phyloP scores from a whole-genome alignment of 1,140 invertebrate genomes.

The Hyposmocoma kahamanoa region DNA sequence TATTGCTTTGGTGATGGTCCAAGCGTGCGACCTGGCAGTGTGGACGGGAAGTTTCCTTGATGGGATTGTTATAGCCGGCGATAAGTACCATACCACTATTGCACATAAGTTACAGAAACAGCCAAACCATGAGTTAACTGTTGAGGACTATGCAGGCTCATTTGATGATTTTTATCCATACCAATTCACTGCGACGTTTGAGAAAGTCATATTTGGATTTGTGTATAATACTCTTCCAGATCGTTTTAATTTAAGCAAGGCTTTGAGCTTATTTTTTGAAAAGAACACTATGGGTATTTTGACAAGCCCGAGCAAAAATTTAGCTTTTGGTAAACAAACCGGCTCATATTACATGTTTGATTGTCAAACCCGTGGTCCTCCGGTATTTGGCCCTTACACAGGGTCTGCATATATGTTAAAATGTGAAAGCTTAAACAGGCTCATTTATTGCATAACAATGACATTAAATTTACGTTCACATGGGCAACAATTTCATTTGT shows the following conservation, averaged over 20 bases:
- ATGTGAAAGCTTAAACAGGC: constrained; percentile 75
- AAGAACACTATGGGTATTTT: constrained; percentile 71
- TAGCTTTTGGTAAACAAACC: constrained; percentile 74
- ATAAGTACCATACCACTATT: constrained; percentile 67
- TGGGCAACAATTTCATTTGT: constrained; percentile 58
- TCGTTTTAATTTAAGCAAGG: constrained; percentile 77
- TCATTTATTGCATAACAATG: constrained; percentile 75
- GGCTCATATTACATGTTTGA: constrained; percentile 78
- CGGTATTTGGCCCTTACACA: constrained; percentile 74
- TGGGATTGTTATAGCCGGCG: constrained; percentile 73
- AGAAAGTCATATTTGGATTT: constrained; percentile 74
- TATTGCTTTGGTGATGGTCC: constrained; percentile 72
- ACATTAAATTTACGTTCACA: constrained; percentile 70
- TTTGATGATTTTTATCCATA: constrained; percentile 76
- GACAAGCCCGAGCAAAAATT: constrained; percentile 65
- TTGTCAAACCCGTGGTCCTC: constrained; percentile 74
- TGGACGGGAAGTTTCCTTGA: constrained; percentile 77
- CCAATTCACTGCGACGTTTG: constrained; percentile 73
- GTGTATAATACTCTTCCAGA: constrained; percentile 73
- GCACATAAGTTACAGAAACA: constrained; percentile 49
- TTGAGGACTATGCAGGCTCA: constrained; percentile 72
- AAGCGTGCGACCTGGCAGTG: constrained; percentile 74
- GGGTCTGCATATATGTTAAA: constrained; percentile 75
- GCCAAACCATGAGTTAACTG: constrained; percentile 50
- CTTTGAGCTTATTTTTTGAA: constrained; percentile 75